Conservation (phyloP, 2,797 vertebrate species). For the Huso huso region DNA sequence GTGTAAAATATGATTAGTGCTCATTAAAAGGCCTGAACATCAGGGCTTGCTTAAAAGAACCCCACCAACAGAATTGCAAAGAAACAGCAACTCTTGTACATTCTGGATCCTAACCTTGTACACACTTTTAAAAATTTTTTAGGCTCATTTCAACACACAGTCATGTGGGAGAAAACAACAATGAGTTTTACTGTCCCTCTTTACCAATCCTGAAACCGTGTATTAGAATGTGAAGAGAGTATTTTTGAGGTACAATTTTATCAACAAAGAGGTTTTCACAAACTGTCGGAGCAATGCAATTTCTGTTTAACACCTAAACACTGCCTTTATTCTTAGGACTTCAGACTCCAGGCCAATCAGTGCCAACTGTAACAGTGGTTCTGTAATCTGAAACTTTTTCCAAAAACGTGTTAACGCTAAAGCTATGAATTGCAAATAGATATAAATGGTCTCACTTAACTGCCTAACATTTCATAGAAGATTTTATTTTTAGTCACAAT, state of each 20-base stretch:
- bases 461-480: no score
- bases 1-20: constrained; percentile 52
- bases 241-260: no score
- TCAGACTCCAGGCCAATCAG: neutral
- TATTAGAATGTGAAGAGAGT: no score
- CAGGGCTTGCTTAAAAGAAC: constrained; percentile 11
- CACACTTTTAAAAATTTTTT: constrained; percentile 14
- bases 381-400: neutral
- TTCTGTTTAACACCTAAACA: no score
- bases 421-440: no score
- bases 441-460: no score
- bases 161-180: neutral
- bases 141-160: constrained; percentile 30
- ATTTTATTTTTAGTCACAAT: no score
- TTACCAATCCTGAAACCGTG: no score
- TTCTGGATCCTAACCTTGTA: constrained; percentile 18
- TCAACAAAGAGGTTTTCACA: no score
- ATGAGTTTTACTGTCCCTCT: no score
- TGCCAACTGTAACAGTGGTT: neutral
- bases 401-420: neutral
- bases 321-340: no score
- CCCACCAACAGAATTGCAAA: neutral
- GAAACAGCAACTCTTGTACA: neutral
- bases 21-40: constrained; percentile 38
- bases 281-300: no score